Percentiles rank a stretch among this genome's conserved stretches.
Evolutionary conservation across 2,797 vertebrate genomes (phyloP).

Genomic region (Chaetodon trifasciatus): DNA sequence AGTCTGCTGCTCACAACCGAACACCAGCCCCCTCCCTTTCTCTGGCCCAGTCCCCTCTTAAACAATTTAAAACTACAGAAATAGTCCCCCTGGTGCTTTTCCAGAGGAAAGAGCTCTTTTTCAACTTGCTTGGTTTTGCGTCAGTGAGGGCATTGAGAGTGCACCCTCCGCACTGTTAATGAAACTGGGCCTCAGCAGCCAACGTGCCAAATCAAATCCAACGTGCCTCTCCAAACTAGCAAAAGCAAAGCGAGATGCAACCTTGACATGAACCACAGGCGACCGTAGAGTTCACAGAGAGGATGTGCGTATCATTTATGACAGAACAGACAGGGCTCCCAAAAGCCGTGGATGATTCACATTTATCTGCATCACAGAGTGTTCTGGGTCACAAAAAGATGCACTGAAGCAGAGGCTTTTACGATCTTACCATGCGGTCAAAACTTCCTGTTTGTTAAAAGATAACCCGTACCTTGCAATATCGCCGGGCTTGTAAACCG

Average conservation of each 20-base stretch:
- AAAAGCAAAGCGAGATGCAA: slow-evolving; percentile 42
- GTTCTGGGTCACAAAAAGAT: slow-evolving; percentile 46
- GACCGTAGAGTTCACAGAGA: slow-evolving; percentile 45
- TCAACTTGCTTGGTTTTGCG: slow-evolving; percentile 75
- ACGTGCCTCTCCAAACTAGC: slow-evolving; percentile 58
- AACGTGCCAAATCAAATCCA: slow-evolving; percentile 58
- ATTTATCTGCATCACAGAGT: slow-evolving; percentile 51
- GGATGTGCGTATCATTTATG: slow-evolving; percentile 60
- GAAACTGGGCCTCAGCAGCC: slow-evolving; percentile 64
- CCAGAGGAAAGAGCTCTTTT: slow-evolving; percentile 79
- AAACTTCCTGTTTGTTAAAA: slow-evolving; percentile 62
- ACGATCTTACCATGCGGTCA: slow-evolving; percentile 19
- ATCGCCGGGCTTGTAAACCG: slow-evolving; percentile 52
- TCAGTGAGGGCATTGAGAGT: slow-evolving; percentile 81
- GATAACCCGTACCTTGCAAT: slow-evolving; percentile 43
- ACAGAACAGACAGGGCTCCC: slow-evolving; percentile 35
- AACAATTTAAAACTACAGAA: slow-evolving; percentile 82
- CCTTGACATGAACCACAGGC: slow-evolving; percentile 70
- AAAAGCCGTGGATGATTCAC: slow-evolving; percentile 32
- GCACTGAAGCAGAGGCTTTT: slow-evolving; percentile 19
- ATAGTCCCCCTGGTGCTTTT: slow-evolving; percentile 80
- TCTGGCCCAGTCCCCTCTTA: slow-evolving; percentile 72
- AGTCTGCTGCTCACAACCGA: slow-evolving; percentile 74
- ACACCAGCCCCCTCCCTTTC: slow-evolving; percentile 39
- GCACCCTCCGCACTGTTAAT: slow-evolving; percentile 71